phyloP scores from a whole-genome alignment of 2,797 vertebrate species.

The Clarias platycephalus region DNA sequence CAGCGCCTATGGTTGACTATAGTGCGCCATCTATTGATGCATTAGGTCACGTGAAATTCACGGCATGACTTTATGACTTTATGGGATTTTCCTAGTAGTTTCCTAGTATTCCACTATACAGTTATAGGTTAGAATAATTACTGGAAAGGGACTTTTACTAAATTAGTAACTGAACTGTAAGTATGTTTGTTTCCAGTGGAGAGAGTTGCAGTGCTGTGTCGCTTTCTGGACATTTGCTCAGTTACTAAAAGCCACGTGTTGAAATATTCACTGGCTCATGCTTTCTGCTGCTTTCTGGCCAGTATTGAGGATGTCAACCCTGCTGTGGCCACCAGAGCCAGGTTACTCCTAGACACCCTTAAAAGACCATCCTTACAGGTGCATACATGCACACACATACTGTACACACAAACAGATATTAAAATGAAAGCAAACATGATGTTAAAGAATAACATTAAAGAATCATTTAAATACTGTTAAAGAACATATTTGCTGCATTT shows the following conservation, averaged over 20 bases:
- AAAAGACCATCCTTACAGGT: constrained; percentile 96
- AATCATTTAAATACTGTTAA: background rate
- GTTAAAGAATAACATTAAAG: no score
- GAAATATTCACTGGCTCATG: constrained; percentile 94
- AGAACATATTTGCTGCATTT: background rate
- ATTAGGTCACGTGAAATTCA: background rate
- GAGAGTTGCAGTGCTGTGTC: constrained; percentile 94
- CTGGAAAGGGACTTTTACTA: background rate
- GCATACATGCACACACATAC: background rate
- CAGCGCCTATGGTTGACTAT: background rate
- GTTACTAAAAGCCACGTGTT: constrained; percentile 96
- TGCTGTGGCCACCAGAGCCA: constrained; percentile 93
- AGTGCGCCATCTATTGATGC: constrained; percentile 37
- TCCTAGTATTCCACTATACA: background rate
- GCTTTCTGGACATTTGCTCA: constrained; percentile 95
- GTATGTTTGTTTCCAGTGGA: constrained; percentile 77
- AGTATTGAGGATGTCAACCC: constrained; percentile 98
- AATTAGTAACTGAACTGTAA: background rate
- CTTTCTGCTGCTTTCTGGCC: constrained; percentile 96
- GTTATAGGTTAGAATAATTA: background rate
- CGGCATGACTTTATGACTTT: background rate
- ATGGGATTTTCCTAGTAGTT: background rate
- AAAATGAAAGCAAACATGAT: background rate
- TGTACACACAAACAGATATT: background rate
- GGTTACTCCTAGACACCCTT: constrained; percentile 93